Evolutionary conservation across 2,113 vertebrate genomes (phyloP), one percentile per base, ranked within the genome.

Genomic region (Arvicanthis niloticus): DNA sequence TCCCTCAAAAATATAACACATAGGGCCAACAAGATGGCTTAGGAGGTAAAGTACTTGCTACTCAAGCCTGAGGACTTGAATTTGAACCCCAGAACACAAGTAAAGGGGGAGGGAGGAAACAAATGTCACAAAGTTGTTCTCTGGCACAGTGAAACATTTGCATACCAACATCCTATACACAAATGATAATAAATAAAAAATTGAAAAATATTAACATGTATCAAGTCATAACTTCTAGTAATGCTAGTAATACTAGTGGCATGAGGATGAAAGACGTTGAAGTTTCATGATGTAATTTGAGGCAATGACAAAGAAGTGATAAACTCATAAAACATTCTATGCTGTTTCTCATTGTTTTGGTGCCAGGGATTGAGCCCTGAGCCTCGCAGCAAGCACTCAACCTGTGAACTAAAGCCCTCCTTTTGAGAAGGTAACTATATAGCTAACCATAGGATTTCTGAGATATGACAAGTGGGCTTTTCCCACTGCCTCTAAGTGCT

Each of bases 381-480:
- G 42, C 51, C 51, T 88, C 0, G 1, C 1, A 22, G 26, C 4
- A 37, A 45, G 51, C 65, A 37, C 34, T 56, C 48, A 40, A 56
- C 51, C 68, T 56, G 21, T 40, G 51, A 72, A 37, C 7, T 5
- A n/a, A 10, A 60, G 17, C 12, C 29, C 51, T 17, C 12, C 17
- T 37, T 48, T 29, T 65, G 40, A 16, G 48, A 62, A n/a, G 19
- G 34, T 21, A 53, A 12, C 15, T 29, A 53, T 34, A 37, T 77
- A 95, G 40, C 42, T 81, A 75, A 26, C 8, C 31, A 13, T 58
- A 80, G 56, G 21, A n/a, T 42, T 80, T 87, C 60, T 84, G 56
- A 93, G 93, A 70, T 65, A 72, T 76, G 37, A 89, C 5, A 84
- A 78, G 68, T 34, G 73, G 72, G 78, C 22, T 81, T 95, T 67